Evolutionary conservation across 2,797 vertebrate genomes (phyloP), one percentile per base, ranked within the genome.

Genomic region (Oophaga sylvatica): DNA sequence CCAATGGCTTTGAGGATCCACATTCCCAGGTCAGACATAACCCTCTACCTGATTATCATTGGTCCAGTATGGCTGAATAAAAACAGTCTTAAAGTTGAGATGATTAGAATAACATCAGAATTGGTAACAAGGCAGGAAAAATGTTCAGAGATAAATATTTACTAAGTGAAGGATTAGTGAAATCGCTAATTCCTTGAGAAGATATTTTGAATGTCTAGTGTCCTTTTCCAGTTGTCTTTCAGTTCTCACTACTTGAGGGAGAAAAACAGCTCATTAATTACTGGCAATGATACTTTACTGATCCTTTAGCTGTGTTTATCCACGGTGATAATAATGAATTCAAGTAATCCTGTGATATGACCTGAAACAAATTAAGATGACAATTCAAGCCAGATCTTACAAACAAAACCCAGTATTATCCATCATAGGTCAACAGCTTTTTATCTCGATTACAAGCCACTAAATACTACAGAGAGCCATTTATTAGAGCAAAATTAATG

Each of bases 401-500:
- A 93, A 94, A 93, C 90, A 94, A 93, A 93, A 93, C 88, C 91
- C 91, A 92, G 91, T 91, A 91, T 91, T 93, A 94, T 92, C 92
- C 92, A 95, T 94, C 92, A 94, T 73, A 94, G 94, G 92, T 93
- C 93, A 95, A 92, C 86, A 93, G 91, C 90, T 91, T 93, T 93
- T 90, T 93, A 92, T 93, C 92, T 92, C 93, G 91, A 94, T 95
- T 95, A 95, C 91, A 93, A 91, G 91, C 88, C 93, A 91, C 92
- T 95, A 94, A 95, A 94, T 91, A 93, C 93, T 94, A 94, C 92
- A 94, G 92, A 94, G 92, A 93, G 91, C 93, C 93, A 95, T 93
- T 95, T 94, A 95, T 93, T 94, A 94, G 91, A 94, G 87, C 87
- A 93, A 93, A 95, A 94, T 94, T 94, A 94, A 95, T 94, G 94